These are phyloP conservation scores for Lypha dubia DNA, from an alignment of 2,888 invertebrate species.

Conservation along the genomic window DNA sequence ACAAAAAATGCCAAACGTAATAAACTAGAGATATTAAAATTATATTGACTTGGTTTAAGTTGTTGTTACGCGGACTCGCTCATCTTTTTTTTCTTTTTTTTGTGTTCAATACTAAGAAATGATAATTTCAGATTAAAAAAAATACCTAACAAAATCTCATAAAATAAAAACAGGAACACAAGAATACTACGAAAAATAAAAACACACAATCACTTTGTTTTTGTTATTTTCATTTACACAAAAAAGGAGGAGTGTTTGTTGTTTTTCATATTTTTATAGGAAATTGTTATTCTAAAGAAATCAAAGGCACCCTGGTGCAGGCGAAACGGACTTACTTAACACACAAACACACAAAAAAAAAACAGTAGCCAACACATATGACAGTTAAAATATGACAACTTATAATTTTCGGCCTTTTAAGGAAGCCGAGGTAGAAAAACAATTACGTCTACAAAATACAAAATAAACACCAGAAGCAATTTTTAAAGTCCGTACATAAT, in stretches of 20 bases:
- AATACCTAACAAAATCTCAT: not conserved
- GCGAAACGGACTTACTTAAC: not conserved
- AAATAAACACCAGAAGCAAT: no score
- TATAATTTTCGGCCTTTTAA: constrained; percentile 75
- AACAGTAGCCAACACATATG: constrained; percentile 77
- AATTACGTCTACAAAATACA: not conserved
- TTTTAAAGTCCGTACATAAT: not conserved
- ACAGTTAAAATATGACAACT: constrained; percentile 78
- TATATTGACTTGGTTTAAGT: constrained; percentile 37
- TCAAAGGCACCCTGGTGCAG: not conserved
- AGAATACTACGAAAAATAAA: constrained; percentile 34
- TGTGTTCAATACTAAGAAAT: constrained; percentile 55
- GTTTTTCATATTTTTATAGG: constrained; percentile 48
- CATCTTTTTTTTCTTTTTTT: not conserved
- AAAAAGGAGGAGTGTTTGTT: constrained; percentile 69
- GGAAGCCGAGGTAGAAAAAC: constrained; percentile 36
- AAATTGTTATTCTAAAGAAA: constrained; percentile 65
- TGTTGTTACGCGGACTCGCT: not conserved
- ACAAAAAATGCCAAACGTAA: constrained; percentile 61
- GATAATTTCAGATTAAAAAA: constrained; percentile 56
- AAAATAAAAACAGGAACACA: constrained; percentile 65
- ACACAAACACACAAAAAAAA: constrained; percentile 56
- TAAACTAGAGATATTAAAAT: constrained; percentile 27
- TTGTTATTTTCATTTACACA: constrained; percentile 55
- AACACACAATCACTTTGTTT: constrained; percentile 43